Percentiles rank a stretch among this genome's conserved stretches.
These are phyloP conservation scores for Hiodon tergisus DNA, from an alignment of 2,113 vertebrate genomes.

Conservation along the genomic window DNA sequence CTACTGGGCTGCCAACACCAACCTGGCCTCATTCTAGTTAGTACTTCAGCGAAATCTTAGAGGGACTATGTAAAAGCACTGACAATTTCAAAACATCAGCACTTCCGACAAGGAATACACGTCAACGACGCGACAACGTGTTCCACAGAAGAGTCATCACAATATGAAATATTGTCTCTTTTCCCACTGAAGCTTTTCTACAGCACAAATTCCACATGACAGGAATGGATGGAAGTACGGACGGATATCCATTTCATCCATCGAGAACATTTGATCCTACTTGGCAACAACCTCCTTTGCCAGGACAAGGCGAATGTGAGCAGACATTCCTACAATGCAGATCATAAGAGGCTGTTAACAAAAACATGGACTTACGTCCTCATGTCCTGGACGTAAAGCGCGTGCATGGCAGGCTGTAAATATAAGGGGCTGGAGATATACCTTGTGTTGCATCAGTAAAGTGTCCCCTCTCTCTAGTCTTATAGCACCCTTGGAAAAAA, in stretches of 20 bases:
- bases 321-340: background rate
- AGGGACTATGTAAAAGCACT: slow-evolving; percentile 53
- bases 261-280: background rate
- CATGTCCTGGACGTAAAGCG: background rate
- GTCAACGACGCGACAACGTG: slow-evolving; percentile 33
- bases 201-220: background rate
- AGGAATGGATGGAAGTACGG: background rate
- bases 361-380: background rate
- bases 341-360: background rate
- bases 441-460: background rate
- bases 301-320: background rate
- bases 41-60: slow-evolving; percentile 50
- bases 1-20: background rate
- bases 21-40: background rate
- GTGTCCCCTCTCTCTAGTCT: background rate
- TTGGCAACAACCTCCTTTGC: background rate
- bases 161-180: slow-evolving; percentile 6
- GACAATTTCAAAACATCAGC: slow-evolving; percentile 64
- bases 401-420: background rate
- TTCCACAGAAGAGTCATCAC: slow-evolving; percentile 23
- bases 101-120: slow-evolving; percentile 51
- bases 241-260: background rate
- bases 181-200: background rate
- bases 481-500: slow-evolving; percentile 7
- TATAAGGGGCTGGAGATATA: background rate